Conservation (phyloP, 2,888 invertebrate genomes). For the Ellobium chinense region DNA sequence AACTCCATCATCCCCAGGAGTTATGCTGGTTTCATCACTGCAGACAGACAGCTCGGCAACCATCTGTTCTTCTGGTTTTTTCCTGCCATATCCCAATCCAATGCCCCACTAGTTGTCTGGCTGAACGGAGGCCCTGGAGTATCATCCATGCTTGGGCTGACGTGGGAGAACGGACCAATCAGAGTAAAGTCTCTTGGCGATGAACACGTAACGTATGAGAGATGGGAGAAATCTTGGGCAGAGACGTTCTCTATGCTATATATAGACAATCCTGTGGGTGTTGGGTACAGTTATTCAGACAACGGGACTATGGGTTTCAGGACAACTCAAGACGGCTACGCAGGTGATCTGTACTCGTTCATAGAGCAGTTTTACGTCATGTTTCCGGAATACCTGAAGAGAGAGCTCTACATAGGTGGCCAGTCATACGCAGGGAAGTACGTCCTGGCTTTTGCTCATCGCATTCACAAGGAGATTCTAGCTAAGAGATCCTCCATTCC, state of each 20-base stretch:
- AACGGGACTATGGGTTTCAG: conserved; percentile 77
- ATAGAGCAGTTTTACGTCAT: conserved; percentile 88
- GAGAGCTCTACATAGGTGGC: conserved; percentile 92
- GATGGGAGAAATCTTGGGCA: conserved; percentile 19
- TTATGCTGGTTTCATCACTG: conserved; percentile 90
- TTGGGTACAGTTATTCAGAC: conserved; percentile 93
- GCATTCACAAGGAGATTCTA: conserved; percentile 65
- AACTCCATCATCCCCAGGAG: conserved; percentile 78
- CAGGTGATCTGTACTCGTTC: conserved; percentile 85
- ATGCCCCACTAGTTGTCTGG: conserved; percentile 78
- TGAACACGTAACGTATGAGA: not conserved
- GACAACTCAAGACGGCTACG: conserved; percentile 84
- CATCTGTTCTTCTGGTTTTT: conserved; percentile 97
- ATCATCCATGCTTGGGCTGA: conserved; percentile 75
- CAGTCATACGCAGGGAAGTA: conserved; percentile 84
- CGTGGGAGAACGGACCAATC: conserved; percentile 31
- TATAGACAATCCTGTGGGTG: conserved; percentile 90
- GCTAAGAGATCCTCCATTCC: conserved; percentile 57
- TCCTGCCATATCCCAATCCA: conserved; percentile 82
- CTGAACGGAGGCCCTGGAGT: conserved; percentile 79
- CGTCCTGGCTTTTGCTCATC: conserved; percentile 85
- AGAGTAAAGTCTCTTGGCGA: not conserved
- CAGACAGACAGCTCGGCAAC: conserved; percentile 87
- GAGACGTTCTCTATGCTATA: conserved; percentile 44
- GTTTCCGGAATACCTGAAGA: conserved; percentile 86